Evolutionary conservation across 1,140 invertebrate genomes (phyloP), one percentile per base, ranked within the genome.

Genomic region (Lasioglossum albipes): DNA sequence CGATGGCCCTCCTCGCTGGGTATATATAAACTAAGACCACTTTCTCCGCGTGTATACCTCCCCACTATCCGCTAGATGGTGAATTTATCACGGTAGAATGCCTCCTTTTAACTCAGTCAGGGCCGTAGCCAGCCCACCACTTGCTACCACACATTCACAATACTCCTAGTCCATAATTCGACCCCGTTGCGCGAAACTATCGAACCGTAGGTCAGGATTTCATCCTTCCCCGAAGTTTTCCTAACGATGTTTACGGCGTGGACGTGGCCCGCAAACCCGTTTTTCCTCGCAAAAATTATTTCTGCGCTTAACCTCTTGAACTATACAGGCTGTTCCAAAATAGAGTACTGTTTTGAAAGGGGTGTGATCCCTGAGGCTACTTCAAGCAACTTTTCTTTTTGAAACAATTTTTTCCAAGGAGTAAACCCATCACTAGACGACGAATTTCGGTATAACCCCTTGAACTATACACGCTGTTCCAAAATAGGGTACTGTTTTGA

Each of bases 11-110:
- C 82, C 79, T 59, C 67, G 72, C 59, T 84, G 75, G 42, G 82
- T 92, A 92, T 93, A 90, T 93, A 93, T 93, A 89, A 93, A 93
- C 89, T 92, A 91, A 90, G 87, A 87, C 86, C 79, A 93, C 93
- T 93, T 93, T 93, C 92, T 92, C 93, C 90, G 83, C 27, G 84
- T 80, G 87, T 75, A 86, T 79, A 54, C 31, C 41, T 64, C 87
- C 88, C 88, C 88, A 87, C 90, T 82, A 74, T 69, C 6, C 61
- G 75, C 71, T 49, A 49, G 87, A 89, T 89, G 81, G 89, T 86
- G 79, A 91, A 91, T 89, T 92, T 91, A 93, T 90, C 89, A 92
- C 89, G 92, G 84, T 93, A 92, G 90, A 92, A 89, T 91, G 90
- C 88, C 86, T 89, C 84, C 89, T 91, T 89, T 92, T 90, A 91